Conservation (phyloP, 2,797 vertebrate genomes). For the Garrulus glandarius region DNA sequence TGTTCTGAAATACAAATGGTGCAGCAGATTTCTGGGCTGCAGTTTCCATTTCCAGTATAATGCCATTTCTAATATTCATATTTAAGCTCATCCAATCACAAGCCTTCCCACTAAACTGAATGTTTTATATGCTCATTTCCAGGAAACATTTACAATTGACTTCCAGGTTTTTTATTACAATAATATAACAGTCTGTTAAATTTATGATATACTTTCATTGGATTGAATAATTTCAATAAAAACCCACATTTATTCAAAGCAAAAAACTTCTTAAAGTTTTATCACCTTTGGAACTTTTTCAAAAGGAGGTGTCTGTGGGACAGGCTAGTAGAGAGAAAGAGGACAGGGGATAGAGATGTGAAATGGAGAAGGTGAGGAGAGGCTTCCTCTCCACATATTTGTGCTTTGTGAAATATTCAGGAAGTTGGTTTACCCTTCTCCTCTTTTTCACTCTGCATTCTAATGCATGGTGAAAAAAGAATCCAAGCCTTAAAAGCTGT, state of each 20-base stretch:
- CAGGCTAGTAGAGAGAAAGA: not conserved
- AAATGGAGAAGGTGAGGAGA: not conserved
- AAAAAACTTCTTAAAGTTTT: not conserved
- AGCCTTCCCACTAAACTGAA: not conserved
- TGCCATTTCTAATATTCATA: not conserved
- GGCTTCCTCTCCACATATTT: not conserved
- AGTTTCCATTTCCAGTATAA: not conserved
- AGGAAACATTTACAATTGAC: not conserved
- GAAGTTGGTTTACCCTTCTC: not conserved
- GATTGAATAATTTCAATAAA: not conserved
- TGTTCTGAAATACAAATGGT: not conserved
- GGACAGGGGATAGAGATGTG: not conserved
- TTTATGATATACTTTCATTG: not conserved
- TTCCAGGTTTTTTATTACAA: not conserved
- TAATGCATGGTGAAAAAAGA: not conserved
- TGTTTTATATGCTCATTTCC: not conserved
- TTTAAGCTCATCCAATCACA: not conserved
- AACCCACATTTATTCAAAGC: not conserved
- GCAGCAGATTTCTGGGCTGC: not conserved
- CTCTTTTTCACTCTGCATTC: not conserved
- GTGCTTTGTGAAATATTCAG: constrained; percentile 24
- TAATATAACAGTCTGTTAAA: not conserved
- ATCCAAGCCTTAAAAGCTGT: not conserved
- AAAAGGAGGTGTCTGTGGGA: not conserved
- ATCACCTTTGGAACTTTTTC: not conserved